Conservation (phyloP, 2,113 vertebrate species). For the Halichoerus grypus region DNA sequence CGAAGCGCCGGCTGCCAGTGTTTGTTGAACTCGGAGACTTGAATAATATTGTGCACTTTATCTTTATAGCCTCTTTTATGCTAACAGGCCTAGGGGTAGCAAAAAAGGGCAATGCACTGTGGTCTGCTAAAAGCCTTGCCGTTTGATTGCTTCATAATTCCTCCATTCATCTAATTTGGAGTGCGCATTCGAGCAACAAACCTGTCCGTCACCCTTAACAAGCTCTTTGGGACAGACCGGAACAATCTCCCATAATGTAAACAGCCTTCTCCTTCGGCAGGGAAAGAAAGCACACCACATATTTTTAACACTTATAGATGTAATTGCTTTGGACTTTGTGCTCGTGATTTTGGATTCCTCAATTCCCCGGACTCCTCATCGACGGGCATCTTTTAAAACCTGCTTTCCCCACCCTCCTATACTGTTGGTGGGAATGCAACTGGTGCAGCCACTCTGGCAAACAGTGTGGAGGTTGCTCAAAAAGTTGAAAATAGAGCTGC, state of each 20-base stretch:
- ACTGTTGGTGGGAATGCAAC: too few species aligned
- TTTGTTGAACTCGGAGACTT: slow-evolving; percentile 74
- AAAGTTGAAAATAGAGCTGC: too few species aligned
- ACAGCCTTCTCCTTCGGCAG: slow-evolving; percentile 55
- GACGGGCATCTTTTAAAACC: slow-evolving; percentile 14
- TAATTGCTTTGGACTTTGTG: slow-evolving; percentile 54
- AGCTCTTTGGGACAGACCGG: slow-evolving; percentile 68
- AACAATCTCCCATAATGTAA: slow-evolving; percentile 68
- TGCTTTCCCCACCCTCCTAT: background rate
- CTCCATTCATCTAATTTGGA: slow-evolving; percentile 81
- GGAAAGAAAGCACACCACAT: slow-evolving; percentile 54
- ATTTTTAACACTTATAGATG: slow-evolving; percentile 51
- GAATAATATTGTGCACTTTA: slow-evolving; percentile 78
- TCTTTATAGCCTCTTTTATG: slow-evolving; percentile 83
- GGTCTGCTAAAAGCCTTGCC: slow-evolving; percentile 83
- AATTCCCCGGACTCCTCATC: slow-evolving; percentile 24
- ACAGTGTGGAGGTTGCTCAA: too few species aligned
- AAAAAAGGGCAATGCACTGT: slow-evolving; percentile 70
- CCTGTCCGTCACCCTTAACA: slow-evolving; percentile 77
- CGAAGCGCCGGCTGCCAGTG: slow-evolving; percentile 4
- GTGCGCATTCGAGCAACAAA: slow-evolving; percentile 72
- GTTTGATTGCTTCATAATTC: slow-evolving; percentile 84
- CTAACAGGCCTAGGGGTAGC: slow-evolving; percentile 76
- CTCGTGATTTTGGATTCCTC: slow-evolving; percentile 35
- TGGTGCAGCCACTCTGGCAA: too few species aligned